phyloP scores from a whole-genome alignment of 2,888 invertebrate genomes.

The Eupithecia abbreviata region DNA sequence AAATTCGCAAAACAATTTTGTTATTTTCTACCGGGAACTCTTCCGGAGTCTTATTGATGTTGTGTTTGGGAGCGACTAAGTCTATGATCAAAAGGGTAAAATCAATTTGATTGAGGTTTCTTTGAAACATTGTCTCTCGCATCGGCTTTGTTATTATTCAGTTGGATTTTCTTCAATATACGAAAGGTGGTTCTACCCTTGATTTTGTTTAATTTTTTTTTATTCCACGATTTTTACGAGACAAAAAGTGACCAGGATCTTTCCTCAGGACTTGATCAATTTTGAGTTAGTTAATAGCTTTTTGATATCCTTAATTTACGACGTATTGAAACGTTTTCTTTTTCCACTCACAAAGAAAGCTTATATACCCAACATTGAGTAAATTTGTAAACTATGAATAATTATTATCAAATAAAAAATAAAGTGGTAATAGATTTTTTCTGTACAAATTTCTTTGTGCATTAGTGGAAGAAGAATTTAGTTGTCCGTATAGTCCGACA shows the following conservation, averaged over 20 bases:
- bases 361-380: too few relatives aligned
- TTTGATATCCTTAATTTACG: too few relatives aligned
- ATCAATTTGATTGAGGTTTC: slow-evolving; percentile 46
- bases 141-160: slow-evolving; percentile 18
- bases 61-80: slow-evolving; percentile 39
- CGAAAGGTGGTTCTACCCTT: too few relatives aligned
- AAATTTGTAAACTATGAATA: too few relatives aligned
- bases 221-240: background rate
- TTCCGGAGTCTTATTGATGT: slow-evolving; percentile 37
- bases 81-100: slow-evolving; percentile 44
- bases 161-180: background rate
- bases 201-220: background rate
- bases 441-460: too few relatives aligned
- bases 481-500: too few relatives aligned
- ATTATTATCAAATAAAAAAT: too few relatives aligned
- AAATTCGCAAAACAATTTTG: slow-evolving; percentile 23
- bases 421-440: too few relatives aligned
- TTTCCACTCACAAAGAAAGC: too few relatives aligned
- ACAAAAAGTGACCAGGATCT: background rate
- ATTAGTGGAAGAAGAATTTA: too few relatives aligned
- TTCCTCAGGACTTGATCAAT: background rate
- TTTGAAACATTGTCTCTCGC: slow-evolving; percentile 40
- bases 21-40: slow-evolving; percentile 30
- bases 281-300: too few relatives aligned
- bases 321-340: too few relatives aligned